Conservation (phyloP, 2,888 invertebrate species). For the Sarcophaga rosellei region DNA sequence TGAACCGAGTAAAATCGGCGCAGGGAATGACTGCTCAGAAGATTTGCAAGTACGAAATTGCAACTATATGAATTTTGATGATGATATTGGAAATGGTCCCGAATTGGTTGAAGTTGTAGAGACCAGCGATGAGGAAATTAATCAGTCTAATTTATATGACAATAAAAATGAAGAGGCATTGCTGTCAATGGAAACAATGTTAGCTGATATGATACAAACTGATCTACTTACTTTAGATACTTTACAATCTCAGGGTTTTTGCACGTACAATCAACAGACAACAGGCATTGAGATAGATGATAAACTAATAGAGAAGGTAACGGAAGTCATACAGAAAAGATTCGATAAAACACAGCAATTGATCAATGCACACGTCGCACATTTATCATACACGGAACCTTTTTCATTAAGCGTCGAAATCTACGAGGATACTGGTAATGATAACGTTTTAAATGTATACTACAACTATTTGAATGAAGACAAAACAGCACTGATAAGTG, state of each 20-base stretch:
- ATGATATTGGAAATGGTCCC: conserved; percentile 9
- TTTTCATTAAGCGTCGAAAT: conserved; percentile 71
- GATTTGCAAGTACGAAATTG: neutral
- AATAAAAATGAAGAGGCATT: neutral
- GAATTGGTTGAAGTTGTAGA: conserved; percentile 1
- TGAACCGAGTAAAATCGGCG: neutral
- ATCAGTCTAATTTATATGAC: neutral
- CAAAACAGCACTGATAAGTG: conserved; percentile 58
- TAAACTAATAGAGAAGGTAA: conserved; percentile 10
- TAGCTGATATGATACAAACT: conserved; percentile 72
- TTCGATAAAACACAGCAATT: conserved; percentile 48
- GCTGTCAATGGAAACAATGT: conserved; percentile 58
- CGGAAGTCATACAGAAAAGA: conserved; percentile 27
- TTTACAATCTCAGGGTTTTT: conserved; percentile 70
- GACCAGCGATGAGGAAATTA: neutral
- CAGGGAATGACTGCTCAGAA: neutral
- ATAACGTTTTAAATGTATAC: conserved; percentile 69
- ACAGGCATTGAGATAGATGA: conserved; percentile 7
- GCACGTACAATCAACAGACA: conserved; percentile 29
- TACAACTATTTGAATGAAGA: conserved; percentile 68
- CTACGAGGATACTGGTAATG: conserved; percentile 65
- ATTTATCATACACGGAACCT: conserved; percentile 66
- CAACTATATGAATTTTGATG: neutral
- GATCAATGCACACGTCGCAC: conserved; percentile 59
- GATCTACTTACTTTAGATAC: conserved; percentile 71